Percentiles rank a stretch among this genome's conserved stretches.
Evolutionary conservation across 1,140 invertebrate genomes (phyloP).

Genomic region (Sycophaga agraensis): DNA sequence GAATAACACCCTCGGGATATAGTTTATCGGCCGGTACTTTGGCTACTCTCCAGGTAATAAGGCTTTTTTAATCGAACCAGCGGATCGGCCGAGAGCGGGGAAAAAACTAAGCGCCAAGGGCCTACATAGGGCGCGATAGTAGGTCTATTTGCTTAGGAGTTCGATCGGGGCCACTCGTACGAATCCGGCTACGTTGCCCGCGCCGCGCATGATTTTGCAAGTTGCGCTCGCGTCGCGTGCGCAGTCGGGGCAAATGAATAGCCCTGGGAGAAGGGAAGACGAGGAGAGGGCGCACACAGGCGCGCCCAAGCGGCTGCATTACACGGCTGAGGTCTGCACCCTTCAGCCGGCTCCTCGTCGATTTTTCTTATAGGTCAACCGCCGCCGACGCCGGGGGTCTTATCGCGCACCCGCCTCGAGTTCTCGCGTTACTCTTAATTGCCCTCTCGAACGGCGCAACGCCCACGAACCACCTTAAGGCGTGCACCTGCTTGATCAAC

Average conservation of each 20-base stretch:
- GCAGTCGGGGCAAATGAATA: slow-evolving; percentile 1
- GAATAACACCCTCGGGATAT: too few relatives aligned
- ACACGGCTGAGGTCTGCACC: slow-evolving; percentile 6
- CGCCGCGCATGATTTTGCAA: background rate
- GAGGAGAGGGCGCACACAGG: background rate
- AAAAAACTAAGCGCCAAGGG: too few relatives aligned
- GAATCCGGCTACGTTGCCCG: background rate
- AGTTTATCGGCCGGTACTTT: too few relatives aligned
- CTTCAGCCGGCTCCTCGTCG: slow-evolving; percentile 43
- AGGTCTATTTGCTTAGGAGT: slow-evolving; percentile 16
- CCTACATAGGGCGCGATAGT: too few relatives aligned
- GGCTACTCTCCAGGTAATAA: too few relatives aligned
- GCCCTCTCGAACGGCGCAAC: slow-evolving; percentile 43
- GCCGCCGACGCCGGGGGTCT: slow-evolving; percentile 35
- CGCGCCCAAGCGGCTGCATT: background rate
- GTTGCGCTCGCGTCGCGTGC: slow-evolving; percentile 8
- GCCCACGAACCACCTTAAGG: slow-evolving; percentile 38
- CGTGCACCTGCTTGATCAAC: slow-evolving; percentile 37
- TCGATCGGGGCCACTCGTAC: slow-evolving; percentile 8
- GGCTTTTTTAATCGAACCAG: too few relatives aligned
- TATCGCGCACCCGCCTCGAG: slow-evolving; percentile 43
- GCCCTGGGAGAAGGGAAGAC: background rate
- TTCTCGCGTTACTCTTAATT: slow-evolving; percentile 52
- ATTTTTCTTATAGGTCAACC: slow-evolving; percentile 54
- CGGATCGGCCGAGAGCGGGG: too few relatives aligned